Base-by-base conservation (phyloP, 2,113 vertebrate species). In the Myrmecophaga tridactyla region DNA sequence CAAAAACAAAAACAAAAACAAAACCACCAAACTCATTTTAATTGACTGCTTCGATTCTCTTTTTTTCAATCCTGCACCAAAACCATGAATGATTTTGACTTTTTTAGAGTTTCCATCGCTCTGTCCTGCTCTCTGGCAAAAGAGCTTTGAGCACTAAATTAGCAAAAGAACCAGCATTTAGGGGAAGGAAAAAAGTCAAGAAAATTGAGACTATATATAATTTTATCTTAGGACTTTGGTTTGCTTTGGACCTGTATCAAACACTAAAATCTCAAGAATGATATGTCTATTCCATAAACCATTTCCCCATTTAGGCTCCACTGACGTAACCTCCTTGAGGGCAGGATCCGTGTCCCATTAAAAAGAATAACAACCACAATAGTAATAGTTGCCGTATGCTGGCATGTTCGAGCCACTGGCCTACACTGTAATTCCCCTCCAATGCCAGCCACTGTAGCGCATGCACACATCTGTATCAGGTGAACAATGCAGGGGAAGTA, bases 181-280 rank as follows among this genome's bases (percentile, higher is more conserved):
- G 51, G 43, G 58, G 53, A 94, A 62, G 51, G 51, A 25, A 36
- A 12, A 65, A 60, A 92, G 78, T n/a, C 70, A 80, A 87, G 82
- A 51, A 67, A 65, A 34, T 34, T 34, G 31, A 90, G 29, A 77
- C 14, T 31, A 21, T 18, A 21, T 58, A 1, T 3, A 77, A 46
- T n/a, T 53, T 12, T 56, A 23, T 29, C 73, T 86, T 75, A 27
- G 14, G 10, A n/a, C 63, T 63, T 43, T n/a, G 27, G 6, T 76
- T 93, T 92, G 63, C 39, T 76, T 83, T 65, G 62, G 41, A 73
- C 15, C 80, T 81, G 67, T 18, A n/a, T 87, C 76, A 86, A 65
- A 58, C 48, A 85, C 34, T 56, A 53, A 31, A 80, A 88, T 60
- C 60, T 90, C 76, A 83, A 65, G 76, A 80, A 39, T 13, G 15